These are phyloP conservation scores for Girardinus metallicus DNA, from an alignment of 2,797 vertebrate species.

Conservation along the genomic window DNA sequence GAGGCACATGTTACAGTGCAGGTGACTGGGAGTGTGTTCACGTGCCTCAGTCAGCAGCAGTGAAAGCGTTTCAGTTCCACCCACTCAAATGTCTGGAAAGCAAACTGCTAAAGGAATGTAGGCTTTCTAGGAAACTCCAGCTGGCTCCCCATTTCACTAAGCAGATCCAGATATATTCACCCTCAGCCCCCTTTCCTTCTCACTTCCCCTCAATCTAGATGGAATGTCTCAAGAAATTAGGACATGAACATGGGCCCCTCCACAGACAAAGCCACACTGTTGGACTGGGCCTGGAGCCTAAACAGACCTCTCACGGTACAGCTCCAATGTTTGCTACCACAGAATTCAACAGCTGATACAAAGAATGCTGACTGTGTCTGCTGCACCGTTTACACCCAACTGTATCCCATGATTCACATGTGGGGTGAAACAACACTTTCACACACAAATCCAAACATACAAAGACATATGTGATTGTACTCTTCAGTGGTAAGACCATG, in stretches of 20 bases:
- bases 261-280: constrained; percentile 60
- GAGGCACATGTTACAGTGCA: constrained; percentile 9
- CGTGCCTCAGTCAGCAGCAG: constrained; percentile 12
- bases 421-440: background rate
- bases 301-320: constrained; percentile 2
- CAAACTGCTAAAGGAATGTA: constrained; percentile 44
- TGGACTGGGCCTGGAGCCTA: constrained; percentile 29
- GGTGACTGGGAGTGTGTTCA: constrained; percentile 3
- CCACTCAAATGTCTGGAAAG: constrained; percentile 41
- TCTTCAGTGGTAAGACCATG: background rate
- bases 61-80: background rate
- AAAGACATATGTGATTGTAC: background rate
- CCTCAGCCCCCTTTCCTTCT: background rate
- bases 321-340: background rate
- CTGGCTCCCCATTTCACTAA: constrained; percentile 31
- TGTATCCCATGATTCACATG: background rate
- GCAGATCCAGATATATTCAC: constrained; percentile 25
- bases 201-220: background rate
- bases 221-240: background rate
- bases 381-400: background rate
- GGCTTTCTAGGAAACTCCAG: constrained; percentile 66
- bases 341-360: background rate
- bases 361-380: background rate
- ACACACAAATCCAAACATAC: background rate
- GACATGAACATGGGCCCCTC: background rate